Percentiles rank a stretch among this genome's conserved stretches.
Evolutionary conservation across 2,888 invertebrate species (phyloP).

Genomic region (Seira sanloemensis): DNA sequence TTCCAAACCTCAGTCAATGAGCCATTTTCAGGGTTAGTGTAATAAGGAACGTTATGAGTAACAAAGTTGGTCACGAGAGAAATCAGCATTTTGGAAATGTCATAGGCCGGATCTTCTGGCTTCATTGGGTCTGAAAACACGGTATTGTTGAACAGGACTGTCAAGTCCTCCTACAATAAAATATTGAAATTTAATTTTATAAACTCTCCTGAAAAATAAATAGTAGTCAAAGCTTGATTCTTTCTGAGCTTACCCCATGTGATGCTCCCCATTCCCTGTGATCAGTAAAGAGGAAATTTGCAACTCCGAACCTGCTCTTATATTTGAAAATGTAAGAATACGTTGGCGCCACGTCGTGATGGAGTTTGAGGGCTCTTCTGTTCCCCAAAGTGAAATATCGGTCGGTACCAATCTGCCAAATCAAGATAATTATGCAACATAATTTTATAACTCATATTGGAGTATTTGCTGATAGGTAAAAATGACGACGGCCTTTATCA

Average conservation of each 20-base stretch:
- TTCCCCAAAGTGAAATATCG: constrained; percentile 65
- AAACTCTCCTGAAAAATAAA: not conserved
- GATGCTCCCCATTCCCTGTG: constrained; percentile 41
- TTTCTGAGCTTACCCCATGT: constrained; percentile 29
- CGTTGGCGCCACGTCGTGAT: constrained; percentile 41
- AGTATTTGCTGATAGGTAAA: too few species aligned
- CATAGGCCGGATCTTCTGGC: constrained; percentile 11
- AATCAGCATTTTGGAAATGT: constrained; percentile 37
- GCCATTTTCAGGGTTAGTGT: constrained; percentile 30
- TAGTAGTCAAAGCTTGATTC: not conserved
- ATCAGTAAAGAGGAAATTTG: constrained; percentile 30
- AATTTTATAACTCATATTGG: not conserved
- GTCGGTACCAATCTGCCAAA: constrained; percentile 67
- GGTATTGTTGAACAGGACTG: constrained; percentile 49
- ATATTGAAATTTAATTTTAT: not conserved
- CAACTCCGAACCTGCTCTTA: constrained; percentile 42
- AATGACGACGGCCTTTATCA: too few species aligned
- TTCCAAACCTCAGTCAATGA: constrained; percentile 42
- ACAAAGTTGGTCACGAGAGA: constrained; percentile 51
- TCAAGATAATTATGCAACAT: not conserved
- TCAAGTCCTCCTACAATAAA: constrained; percentile 48
- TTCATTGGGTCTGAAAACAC: constrained; percentile 38
- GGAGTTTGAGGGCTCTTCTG: constrained; percentile 36
- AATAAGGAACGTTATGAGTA: constrained; percentile 44
- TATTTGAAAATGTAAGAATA: constrained; percentile 58